Conservation (phyloP, 37 sponge, comb jelly and placozoan genomes). For the Petrosia ficiformis region DNA sequence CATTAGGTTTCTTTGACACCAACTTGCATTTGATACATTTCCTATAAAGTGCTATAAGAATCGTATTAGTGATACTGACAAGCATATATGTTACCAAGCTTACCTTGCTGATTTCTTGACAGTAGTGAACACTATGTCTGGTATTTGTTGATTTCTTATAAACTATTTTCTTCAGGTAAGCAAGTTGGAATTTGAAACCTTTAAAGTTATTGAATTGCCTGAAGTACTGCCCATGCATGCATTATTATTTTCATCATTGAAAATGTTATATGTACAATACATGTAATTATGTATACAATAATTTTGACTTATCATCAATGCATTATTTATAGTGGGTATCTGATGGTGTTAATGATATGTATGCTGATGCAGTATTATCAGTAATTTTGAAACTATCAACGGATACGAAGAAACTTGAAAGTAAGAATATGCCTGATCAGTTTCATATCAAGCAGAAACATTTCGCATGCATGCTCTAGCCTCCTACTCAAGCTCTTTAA, state of each 20-base stretch:
- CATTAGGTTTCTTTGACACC: too few relatives aligned
- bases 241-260: background rate
- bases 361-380: slow-evolving; percentile 95
- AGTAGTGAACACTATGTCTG: too few relatives aligned
- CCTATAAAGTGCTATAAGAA: too few relatives aligned
- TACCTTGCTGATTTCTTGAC: too few relatives aligned
- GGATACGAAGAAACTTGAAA: background rate
- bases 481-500: too few relatives aligned
- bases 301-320: background rate
- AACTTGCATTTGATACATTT: too few relatives aligned
- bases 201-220: background rate
- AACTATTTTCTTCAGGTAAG: too few relatives aligned
- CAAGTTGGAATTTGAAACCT: background rate
- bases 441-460: background rate
- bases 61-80: too few relatives aligned
- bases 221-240: background rate
- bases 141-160: too few relatives aligned
- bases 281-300: too few relatives aligned
- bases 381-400: slow-evolving; percentile 70
- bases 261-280: background rate
- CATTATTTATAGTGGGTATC: slow-evolving; percentile 78
- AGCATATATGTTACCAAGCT: too few relatives aligned
- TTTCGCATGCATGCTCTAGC: background rate
- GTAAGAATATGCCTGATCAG: background rate
- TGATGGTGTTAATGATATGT: slow-evolving; percentile 89